phyloP scores from a whole-genome alignment of 2,888 invertebrate genomes.

The Gasteruption jaculator region DNA sequence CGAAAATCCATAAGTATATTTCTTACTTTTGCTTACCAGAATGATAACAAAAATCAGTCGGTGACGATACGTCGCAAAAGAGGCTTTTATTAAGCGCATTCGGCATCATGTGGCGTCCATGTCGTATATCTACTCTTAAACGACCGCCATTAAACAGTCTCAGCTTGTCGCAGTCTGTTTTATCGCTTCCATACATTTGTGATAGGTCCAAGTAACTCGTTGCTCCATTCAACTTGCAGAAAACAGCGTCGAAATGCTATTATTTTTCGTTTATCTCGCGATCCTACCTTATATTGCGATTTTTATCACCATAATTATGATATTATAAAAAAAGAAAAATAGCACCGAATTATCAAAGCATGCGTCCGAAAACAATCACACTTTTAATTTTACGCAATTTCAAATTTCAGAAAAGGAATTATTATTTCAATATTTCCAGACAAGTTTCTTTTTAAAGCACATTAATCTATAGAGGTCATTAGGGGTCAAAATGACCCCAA shows the following conservation, averaged over 20 bases:
- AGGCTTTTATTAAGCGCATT: conserved; percentile 48
- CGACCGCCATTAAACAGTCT: conserved; percentile 52
- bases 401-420: no score
- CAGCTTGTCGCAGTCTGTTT: conserved; percentile 46
- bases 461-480: no score
- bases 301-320: background rate
- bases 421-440: no score
- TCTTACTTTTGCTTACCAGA: conserved; percentile 23
- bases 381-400: no score
- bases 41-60: conserved; percentile 28
- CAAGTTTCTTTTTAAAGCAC: no score
- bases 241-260: conserved; percentile 5
- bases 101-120: conserved; percentile 52
- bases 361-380: no score
- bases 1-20: background rate
- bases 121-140: conserved; percentile 45
- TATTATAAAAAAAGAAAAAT: conserved; percentile 1
- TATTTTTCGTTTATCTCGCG: background rate
- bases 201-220: conserved; percentile 58
- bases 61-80: conserved; percentile 26
- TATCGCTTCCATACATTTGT: conserved; percentile 54
- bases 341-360: no score
- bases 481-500: no score
- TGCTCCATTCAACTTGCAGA: conserved; percentile 30
- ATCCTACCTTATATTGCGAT: background rate